Evolutionary conservation across 1,140 invertebrate species (phyloP).

Genomic region (Whitmania pigra): DNA sequence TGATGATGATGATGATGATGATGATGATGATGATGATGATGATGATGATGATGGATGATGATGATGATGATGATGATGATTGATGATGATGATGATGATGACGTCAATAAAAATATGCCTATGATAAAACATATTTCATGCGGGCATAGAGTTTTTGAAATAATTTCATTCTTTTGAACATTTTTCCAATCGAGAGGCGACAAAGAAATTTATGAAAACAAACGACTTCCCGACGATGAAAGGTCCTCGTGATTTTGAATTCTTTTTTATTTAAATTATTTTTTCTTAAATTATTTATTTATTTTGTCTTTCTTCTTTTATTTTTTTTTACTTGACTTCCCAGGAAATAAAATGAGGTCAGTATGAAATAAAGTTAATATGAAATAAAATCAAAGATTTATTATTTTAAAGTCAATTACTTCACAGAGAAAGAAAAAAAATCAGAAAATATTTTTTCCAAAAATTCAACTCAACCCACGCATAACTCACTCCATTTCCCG

Average conservation of each 20-base stretch:
- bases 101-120: too few species aligned
- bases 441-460: not conserved
- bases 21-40: not conserved
- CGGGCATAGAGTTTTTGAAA: too few species aligned
- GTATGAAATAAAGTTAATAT: not conserved
- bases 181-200: not conserved
- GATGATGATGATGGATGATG: not conserved
- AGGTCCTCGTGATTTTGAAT: not conserved
- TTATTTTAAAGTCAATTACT: not conserved
- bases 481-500: not conserved
- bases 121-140: too few species aligned
- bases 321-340: not conserved
- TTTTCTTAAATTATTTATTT: constrained; percentile 1
- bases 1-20: constrained; percentile 6
- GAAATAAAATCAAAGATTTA: not conserved
- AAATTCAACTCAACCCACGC: not conserved
- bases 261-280: not conserved
- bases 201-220: constrained; percentile 6
- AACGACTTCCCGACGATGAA: not conserved
- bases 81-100: too few species aligned
- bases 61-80: too few species aligned
- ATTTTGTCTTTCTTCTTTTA: not conserved
- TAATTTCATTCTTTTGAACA: not conserved
- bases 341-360: not conserved
- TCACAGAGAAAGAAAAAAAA: too few species aligned